phyloP scores from a whole-genome alignment of 2,113 vertebrate genomes.

The Cygnus buccinator region DNA sequence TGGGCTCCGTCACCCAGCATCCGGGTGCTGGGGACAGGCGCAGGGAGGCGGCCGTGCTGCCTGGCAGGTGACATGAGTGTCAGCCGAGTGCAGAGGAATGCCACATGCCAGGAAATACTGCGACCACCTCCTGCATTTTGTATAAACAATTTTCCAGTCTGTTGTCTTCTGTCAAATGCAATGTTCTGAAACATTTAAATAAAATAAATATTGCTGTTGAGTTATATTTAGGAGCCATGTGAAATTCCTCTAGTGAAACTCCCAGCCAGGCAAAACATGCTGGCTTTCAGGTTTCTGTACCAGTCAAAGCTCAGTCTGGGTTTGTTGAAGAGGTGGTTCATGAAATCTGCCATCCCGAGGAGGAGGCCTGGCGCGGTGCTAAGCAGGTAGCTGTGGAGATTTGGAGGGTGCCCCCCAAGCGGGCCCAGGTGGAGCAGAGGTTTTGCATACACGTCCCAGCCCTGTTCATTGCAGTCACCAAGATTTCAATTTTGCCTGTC shows the following conservation, averaged over 20 bases:
- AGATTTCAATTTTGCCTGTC: not conserved
- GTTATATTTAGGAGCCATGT: conserved; percentile 62
- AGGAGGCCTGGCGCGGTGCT: not conserved
- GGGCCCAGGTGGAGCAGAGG: not conserved
- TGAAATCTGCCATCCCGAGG: not conserved
- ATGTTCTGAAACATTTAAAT: conserved; percentile 74
- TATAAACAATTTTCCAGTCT: conserved; percentile 74
- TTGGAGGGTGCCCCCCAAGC: not conserved
- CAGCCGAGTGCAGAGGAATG: conserved; percentile 28
- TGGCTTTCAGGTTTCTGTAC: conserved; percentile 5
- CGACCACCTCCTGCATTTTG: conserved; percentile 66
- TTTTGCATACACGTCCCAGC: conserved; percentile 7
- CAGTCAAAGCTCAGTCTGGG: not conserved
- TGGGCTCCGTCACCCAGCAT: not conserved
- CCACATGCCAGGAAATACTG: conserved; percentile 59
- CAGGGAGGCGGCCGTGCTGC: not conserved
- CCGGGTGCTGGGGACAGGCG: not conserved
- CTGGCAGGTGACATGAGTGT: not conserved
- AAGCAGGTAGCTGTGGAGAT: accelerated
- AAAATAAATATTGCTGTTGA: conserved; percentile 70
- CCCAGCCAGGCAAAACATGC: conserved; percentile 46
- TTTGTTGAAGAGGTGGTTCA: not conserved
- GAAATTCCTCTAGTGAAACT: conserved; percentile 58
- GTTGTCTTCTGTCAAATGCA: conserved; percentile 73
- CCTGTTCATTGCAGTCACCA: not conserved